These are phyloP conservation scores for Rhorus exstirpatorius DNA, from an alignment of 2,888 invertebrate species.

Conservation along the genomic window DNA sequence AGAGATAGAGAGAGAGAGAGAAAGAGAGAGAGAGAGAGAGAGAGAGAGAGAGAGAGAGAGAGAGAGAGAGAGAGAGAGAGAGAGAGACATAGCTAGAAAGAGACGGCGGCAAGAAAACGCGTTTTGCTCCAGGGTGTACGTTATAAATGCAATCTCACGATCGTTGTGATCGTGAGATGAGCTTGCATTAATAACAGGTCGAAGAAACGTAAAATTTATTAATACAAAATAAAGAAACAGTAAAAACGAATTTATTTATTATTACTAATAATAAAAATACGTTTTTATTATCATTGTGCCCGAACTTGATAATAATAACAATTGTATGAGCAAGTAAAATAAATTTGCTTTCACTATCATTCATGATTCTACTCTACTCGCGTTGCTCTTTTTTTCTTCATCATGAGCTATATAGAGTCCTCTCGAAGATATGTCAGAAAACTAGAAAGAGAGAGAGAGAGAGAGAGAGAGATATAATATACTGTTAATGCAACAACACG, in stretches of 20 bases:
- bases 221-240: neutral
- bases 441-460: neutral
- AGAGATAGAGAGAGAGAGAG: no score
- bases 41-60: no score
- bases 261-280: no score
- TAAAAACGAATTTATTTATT: neutral
- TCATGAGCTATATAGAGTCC: neutral
- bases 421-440: neutral
- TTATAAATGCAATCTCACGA: neutral
- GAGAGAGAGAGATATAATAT: constrained; percentile 68
- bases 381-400: neutral
- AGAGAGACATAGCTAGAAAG: no score
- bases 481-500: constrained; percentile 79
- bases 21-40: no score
- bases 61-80: no score
- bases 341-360: neutral
- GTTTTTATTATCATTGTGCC: no score
- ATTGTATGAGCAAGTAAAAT: neutral
- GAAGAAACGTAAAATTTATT: neutral
- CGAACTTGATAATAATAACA: no score
- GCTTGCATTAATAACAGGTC: neutral
- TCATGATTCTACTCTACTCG: neutral
- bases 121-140: neutral
- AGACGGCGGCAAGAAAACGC: neutral
- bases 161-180: constrained; percentile 3